phyloP scores from a whole-genome alignment of 1,140 invertebrate genomes.

The Lanistes nyassanus region DNA sequence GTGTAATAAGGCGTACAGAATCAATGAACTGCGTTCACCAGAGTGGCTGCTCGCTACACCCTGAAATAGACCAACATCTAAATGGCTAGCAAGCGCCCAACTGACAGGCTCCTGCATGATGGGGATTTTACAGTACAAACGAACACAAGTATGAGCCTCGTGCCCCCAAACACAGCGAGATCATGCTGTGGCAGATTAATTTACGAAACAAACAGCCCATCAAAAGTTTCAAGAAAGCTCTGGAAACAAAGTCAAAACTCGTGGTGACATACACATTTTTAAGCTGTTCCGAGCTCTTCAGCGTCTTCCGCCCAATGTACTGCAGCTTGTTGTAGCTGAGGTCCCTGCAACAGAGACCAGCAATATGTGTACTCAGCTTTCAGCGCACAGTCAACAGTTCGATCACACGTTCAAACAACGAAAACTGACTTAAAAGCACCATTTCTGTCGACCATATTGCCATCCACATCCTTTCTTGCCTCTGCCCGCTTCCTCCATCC shows the following conservation, averaged over 20 bases:
- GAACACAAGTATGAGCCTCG: no score
- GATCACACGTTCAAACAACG: constrained; percentile 9
- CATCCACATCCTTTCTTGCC: background rate
- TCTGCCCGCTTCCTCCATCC: background rate
- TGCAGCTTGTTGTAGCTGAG: constrained; percentile 91
- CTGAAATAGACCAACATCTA: no score
- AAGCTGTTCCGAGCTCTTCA: constrained; percentile 83
- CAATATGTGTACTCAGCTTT: background rate
- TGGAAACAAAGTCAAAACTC: background rate
- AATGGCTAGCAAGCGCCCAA: no score
- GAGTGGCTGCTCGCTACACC: no score
- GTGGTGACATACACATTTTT: constrained; percentile 79
- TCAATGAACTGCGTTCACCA: no score
- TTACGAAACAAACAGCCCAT: background rate
- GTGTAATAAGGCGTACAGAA: no score
- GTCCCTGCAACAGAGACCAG: constrained; percentile 78
- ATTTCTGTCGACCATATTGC: background rate
- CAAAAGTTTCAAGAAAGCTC: background rate
- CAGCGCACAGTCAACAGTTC: background rate
- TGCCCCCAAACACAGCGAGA: no score
- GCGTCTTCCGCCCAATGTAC: constrained; percentile 85
- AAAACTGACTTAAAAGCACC: constrained; percentile 1
- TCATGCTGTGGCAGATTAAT: no score
- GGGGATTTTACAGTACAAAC: no score
- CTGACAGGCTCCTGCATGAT: no score